Conservation (phyloP, 2,888 invertebrate genomes). For the Drosophila maculinotata region DNA sequence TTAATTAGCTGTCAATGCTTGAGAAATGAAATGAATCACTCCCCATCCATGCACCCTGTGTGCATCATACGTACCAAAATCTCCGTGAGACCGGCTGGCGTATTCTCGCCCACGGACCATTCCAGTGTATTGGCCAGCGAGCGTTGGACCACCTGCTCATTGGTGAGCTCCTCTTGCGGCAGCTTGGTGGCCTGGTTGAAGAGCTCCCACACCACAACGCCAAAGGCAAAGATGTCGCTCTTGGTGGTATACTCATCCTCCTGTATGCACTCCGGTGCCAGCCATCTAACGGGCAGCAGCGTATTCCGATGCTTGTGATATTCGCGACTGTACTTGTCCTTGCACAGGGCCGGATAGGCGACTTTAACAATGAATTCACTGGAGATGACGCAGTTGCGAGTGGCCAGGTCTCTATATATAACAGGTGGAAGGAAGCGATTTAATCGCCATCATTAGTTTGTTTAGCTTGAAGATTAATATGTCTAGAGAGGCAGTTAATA, state of each 20-base stretch:
- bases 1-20: slow-evolving; percentile 36
- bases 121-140: slow-evolving; percentile 87
- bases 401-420: slow-evolving; percentile 91
- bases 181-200: slow-evolving; percentile 91
- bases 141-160: slow-evolving; percentile 83
- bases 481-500: not conserved
- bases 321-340: slow-evolving; percentile 95
- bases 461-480: slow-evolving; percentile 3
- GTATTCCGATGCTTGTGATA: slow-evolving; percentile 94
- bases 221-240: slow-evolving; percentile 96
- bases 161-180: slow-evolving; percentile 87
- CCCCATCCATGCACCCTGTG: not conserved
- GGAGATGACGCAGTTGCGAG: slow-evolving; percentile 95
- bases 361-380: slow-evolving; percentile 92
- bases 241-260: slow-evolving; percentile 97
- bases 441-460: slow-evolving; percentile 33
- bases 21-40: not conserved
- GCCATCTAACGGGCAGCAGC: slow-evolving; percentile 95
- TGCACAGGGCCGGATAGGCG: slow-evolving; percentile 91
- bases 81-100: slow-evolving; percentile 88
- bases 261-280: slow-evolving; percentile 94
- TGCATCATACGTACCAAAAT: slow-evolving; percentile 85
- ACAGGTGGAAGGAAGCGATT: slow-evolving; percentile 19
- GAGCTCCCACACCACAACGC: slow-evolving; percentile 95
- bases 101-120: slow-evolving; percentile 89